Evolutionary conservation across 2,888 invertebrate genomes (phyloP), one percentile per base, ranked within the genome.

Genomic region (Hedychridium roseum): DNA sequence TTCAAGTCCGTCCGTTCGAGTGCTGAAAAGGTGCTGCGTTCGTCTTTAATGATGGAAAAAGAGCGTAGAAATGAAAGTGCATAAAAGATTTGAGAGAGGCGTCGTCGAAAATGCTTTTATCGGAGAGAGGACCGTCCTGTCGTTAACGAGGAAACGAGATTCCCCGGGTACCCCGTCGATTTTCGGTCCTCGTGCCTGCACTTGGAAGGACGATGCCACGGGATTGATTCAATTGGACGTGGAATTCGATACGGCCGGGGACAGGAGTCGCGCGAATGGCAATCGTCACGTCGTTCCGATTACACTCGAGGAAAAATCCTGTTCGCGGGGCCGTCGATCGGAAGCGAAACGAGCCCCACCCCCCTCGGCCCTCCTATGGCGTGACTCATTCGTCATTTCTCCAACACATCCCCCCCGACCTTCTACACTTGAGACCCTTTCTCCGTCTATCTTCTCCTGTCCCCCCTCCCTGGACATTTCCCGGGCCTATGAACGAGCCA

Each of bases 301-400:
- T 42, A 50, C 47, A 15, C 15, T 11, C 12, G 43, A 54, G 20
- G 27, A 45, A 46, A 36, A 43, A 41, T 23, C 14, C 28, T 27
- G 27, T 27, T 28, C 16, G n/a, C 30, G 14, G 11, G 11, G 12
- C 12, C 35, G 9, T 30, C 30, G 31, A 38, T 37, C 36, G 31
- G 3, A n/a, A 41, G 35, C 31, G 27, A 42, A 48, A 49, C 45
- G 38, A 48, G 40, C 44, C 51, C 48, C 27, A 32, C 17, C 2
- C n/a, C 43, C 44, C 51, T 50, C 27, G 36, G 21, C 2, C n/a
- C n/a, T 40, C 44, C 51, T 50, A 21, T 32, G 21, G 2, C 42
- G 47, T 66, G 64, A 66, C 51, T 64, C 68, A 68, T 60, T 60
- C 61, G 63, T 64, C 63, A 59, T 58, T 54, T 60, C 54, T 43